phyloP scores from a whole-genome alignment of 1,140 invertebrate genomes.

The Drosophila miranda region DNA sequence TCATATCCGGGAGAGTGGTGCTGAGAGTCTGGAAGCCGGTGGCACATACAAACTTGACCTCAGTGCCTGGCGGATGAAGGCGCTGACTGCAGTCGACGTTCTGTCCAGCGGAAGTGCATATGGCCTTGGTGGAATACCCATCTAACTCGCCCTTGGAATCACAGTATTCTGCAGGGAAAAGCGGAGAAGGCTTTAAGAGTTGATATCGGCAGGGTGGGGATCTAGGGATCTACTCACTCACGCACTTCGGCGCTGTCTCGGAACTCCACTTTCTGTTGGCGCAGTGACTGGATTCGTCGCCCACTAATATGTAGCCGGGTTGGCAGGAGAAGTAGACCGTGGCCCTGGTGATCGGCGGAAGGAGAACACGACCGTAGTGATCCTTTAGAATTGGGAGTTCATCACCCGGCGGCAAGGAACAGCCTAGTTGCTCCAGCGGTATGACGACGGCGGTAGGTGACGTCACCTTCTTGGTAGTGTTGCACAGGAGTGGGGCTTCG shows the following conservation, averaged over 20 bases:
- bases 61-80: constrained; percentile 56
- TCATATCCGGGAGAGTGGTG: constrained; percentile 32
- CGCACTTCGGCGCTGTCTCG: constrained; percentile 48
- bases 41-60: constrained; percentile 56
- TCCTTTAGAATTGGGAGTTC: constrained; percentile 43
- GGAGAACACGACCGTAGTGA: constrained; percentile 8
- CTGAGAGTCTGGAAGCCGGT: constrained; percentile 42
- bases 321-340: constrained; percentile 56
- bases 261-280: constrained; percentile 50
- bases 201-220: no score
- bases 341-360: constrained; percentile 20
- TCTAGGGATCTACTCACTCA: constrained; percentile 52
- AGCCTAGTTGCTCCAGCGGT: constrained; percentile 29
- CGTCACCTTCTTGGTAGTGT: constrained; percentile 81
- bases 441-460: background rate
- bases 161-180: constrained; percentile 48
- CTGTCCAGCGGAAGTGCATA: constrained; percentile 44
- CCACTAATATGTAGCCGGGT: constrained; percentile 33
- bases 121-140: constrained; percentile 58
- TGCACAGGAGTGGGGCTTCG: constrained; percentile 63
- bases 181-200: background rate
- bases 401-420: constrained; percentile 46
- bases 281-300: constrained; percentile 39
- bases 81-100: constrained; percentile 32
- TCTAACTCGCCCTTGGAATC: constrained; percentile 32